These are phyloP conservation scores for Drosophila mayaguana DNA, from an alignment of 2,888 invertebrate species.

Conservation along the genomic window DNA sequence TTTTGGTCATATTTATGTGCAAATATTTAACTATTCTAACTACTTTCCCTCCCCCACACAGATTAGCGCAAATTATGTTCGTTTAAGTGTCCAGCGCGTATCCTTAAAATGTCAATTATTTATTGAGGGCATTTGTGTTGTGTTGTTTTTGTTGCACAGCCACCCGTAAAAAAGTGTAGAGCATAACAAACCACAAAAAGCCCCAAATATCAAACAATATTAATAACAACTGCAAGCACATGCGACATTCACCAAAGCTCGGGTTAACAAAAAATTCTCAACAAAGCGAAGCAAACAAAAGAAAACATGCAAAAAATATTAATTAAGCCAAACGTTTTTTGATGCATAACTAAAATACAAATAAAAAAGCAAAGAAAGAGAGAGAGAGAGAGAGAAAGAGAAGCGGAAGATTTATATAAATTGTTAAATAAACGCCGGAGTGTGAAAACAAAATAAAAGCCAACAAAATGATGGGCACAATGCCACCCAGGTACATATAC, in stretches of 20 bases:
- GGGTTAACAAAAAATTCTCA: slow-evolving; percentile 55
- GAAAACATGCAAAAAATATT: slow-evolving; percentile 51
- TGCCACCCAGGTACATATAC: slow-evolving; percentile 85
- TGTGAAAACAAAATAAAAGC: slow-evolving; percentile 61
- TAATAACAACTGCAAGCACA: slow-evolving; percentile 77
- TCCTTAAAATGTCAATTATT: slow-evolving; percentile 75
- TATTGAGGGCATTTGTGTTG: slow-evolving; percentile 74
- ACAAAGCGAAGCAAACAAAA: slow-evolving; percentile 54
- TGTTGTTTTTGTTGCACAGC: slow-evolving; percentile 70
- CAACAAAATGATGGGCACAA: slow-evolving; percentile 86
- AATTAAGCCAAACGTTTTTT: slow-evolving; percentile 61
- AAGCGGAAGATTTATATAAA: slow-evolving; percentile 36
- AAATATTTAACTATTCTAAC: slow-evolving; percentile 60
- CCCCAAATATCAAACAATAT: slow-evolving; percentile 39
- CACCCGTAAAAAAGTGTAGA: slow-evolving; percentile 22
- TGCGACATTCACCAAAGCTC: slow-evolving; percentile 85
- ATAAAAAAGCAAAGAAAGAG: slow-evolving; percentile 20
- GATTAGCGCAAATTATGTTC: slow-evolving; percentile 78
- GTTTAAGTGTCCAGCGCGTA: slow-evolving; percentile 77
- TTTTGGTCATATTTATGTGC: slow-evolving; percentile 44
- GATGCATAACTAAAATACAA: slow-evolving; percentile 40
- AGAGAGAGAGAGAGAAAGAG: slow-evolving; percentile 31
- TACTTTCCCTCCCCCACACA: slow-evolving; percentile 59
- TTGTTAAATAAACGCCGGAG: slow-evolving; percentile 55
- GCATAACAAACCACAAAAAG: slow-evolving; percentile 45